phyloP scores from a whole-genome alignment of 2,797 vertebrate genomes.

The Acipenser ruthenus region DNA sequence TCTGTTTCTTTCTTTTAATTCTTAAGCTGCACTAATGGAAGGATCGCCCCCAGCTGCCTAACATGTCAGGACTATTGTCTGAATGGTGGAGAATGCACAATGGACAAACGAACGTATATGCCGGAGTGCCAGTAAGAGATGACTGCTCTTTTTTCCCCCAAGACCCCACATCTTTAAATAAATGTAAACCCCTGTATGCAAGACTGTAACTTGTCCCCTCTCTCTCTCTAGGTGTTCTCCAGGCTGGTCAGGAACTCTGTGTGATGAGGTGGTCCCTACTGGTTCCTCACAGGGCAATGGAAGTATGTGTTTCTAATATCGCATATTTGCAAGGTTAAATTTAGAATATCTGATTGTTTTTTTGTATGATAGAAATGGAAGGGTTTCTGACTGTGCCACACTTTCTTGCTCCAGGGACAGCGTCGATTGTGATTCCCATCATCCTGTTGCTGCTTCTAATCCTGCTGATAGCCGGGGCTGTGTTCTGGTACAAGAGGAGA shows the following conservation, averaged over 20 bases:
- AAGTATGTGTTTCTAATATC: slow-evolving; percentile 54
- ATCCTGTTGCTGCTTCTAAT: slow-evolving; percentile 69
- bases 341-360: background rate
- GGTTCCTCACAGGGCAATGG: slow-evolving; percentile 42
- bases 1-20: too few species aligned
- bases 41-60: slow-evolving; percentile 77
- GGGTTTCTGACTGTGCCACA: slow-evolving; percentile 11
- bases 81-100: slow-evolving; percentile 77
- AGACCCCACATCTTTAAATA: background rate
- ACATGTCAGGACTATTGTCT: slow-evolving; percentile 80
- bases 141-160: background rate
- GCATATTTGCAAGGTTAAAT: background rate
- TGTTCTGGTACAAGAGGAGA: slow-evolving; percentile 81
- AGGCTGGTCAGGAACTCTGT: slow-evolving; percentile 69
- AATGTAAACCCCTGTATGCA: slow-evolving; percentile 1
- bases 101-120: slow-evolving; percentile 64
- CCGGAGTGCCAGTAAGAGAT: slow-evolving; percentile 81
- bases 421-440: slow-evolving; percentile 77
- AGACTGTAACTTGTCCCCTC: background rate
- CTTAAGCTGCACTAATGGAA: slow-evolving; percentile 70
- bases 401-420: slow-evolving; percentile 57
- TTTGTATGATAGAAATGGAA: too few species aligned
- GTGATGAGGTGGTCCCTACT: slow-evolving; percentile 50
- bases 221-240: slow-evolving; percentile 60
- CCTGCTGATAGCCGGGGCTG: slow-evolving; percentile 62